These are phyloP conservation scores for Haemorhous mexicanus DNA, from an alignment of 2,113 vertebrate genomes.

Conservation along the genomic window DNA sequence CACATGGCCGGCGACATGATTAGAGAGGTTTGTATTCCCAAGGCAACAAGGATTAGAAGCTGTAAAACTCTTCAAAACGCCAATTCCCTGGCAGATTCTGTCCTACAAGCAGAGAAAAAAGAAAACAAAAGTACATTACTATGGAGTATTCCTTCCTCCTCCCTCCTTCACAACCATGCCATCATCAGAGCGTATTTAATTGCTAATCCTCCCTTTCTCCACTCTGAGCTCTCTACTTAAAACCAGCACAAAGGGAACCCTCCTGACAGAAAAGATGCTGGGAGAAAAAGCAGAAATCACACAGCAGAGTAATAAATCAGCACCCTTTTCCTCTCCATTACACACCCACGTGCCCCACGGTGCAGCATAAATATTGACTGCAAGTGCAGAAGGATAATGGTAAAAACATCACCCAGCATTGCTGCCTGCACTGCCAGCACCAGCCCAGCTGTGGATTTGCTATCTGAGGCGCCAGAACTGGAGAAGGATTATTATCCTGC, in stretches of 20 bases:
- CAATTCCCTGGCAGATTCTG: slow-evolving; percentile 52
- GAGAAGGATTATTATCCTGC: neutral
- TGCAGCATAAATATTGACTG: neutral
- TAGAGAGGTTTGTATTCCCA: slow-evolving; percentile 63
- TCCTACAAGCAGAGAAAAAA: slow-evolving; percentile 57
- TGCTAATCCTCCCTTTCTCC: slow-evolving; percentile 58
- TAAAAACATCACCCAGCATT: neutral
- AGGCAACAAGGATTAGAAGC: slow-evolving; percentile 52
- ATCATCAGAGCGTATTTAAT: slow-evolving; percentile 52
- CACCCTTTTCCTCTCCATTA: neutral
- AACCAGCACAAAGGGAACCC: slow-evolving; percentile 35
- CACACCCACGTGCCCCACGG: neutral
- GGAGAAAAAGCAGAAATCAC: slow-evolving; percentile 36
- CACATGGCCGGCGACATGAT: slow-evolving; percentile 73
- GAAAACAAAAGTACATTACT: slow-evolving; percentile 44
- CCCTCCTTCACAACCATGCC: slow-evolving; percentile 38
- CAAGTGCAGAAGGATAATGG: neutral
- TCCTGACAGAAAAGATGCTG: slow-evolving; percentile 30
- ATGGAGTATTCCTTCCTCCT: slow-evolving; percentile 43
- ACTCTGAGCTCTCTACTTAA: slow-evolving; percentile 35
- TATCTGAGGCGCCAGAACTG: neutral
- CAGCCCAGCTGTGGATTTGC: neutral
- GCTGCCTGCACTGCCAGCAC: neutral
- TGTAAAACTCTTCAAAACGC: slow-evolving; percentile 69
- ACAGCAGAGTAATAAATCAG: neutral